Evolutionary conservation across 2,888 invertebrate species (phyloP), one percentile per base, ranked within the genome.

Genomic region (Cosmia trapezina): DNA sequence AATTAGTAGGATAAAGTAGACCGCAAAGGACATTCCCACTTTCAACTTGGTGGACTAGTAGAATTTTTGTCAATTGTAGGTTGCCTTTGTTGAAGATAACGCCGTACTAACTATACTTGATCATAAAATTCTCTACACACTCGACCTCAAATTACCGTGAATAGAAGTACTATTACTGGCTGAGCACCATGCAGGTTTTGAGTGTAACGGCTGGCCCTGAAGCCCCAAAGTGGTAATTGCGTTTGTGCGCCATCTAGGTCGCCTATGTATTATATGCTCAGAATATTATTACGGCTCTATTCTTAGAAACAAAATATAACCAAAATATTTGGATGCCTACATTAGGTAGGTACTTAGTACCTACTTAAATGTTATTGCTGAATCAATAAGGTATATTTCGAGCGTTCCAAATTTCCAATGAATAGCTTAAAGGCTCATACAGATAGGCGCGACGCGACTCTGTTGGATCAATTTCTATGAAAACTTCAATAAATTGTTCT

Each of bases 211-310:
- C 19, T 53, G 76, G 49, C 70, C 71, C 43, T 82, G 54, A 76
- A 63, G 45, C 5, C 22, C 5, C 19, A 53, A 61, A 79, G 65
- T 70, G 65, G 41, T 80, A 64, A 76, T 67, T 75, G 43, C 37
- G 51, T 53, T 54, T 64, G 51, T 53, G 53, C 2, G 12, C 14
- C 14, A 82, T 60, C 54, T 82, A 69, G 54, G 83, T 64, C 47
- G 41, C 59, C 7, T 49, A 53, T 22, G 54, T 57, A 33, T 19
- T 61, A 45, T 51, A 49, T 37, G 41, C 17, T 8, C 14, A 45
- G 12, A 62, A 56, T 45, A 17, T 28, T 53, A 41, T 51, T 78
- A 19, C 6, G 43, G 17, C 19, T 70, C n/a, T 33, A 28, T 70
- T 56, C 57, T 33, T 6, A 43, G n/a, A 71, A 60, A 14, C 19